Base-by-base conservation (phyloP, 2,888 invertebrate species). In the Drosophila ezoana region DNA sequence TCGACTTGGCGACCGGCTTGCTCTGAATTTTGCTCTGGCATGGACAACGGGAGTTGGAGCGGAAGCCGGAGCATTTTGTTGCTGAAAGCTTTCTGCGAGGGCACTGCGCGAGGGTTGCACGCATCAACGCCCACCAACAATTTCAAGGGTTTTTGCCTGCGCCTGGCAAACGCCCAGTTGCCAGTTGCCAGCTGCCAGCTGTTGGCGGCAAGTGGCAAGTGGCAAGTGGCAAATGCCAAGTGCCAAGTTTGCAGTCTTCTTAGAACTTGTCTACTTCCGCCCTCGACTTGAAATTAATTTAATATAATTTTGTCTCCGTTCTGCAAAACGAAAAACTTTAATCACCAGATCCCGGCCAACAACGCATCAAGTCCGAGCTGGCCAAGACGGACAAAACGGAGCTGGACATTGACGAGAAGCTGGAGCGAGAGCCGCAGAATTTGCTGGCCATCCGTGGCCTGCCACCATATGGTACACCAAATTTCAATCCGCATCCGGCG, bases 341-440 rank as follows among this genome's bases (percentile, higher is more conserved):
- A 83, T 73, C 69, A 33, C n/a, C 67, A 86, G 85, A 86, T 88
- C 76, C 82, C 43, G 90, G 83, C 88, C 79, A 77, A 76, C 92
- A 92, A 72, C 93, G 93, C 78, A 93, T 94, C 76, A 94, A 94
- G 90, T 93, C 94, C 51, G 94, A 95, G 90, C 93, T 94, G 76
- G 95, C 95, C 77, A 95, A 94, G 79, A 93, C 95, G 85, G 95
- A 95, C 72, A 90, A 90, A 28, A 28, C 28, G 72, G 81, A 86
- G 13, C 68, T 71, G 69, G 95, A 96, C 91, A 95, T 96, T 92
- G 94, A 96, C 93, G 95, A 95, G 91, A 96, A 96, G 92, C 95
- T 96, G 87, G 96, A 96, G 88, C 94, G 96, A 69, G 95, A 95
- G 92, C 94, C 93, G 68, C 94, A 93, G 40, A 90, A 90, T 67